Percentiles rank a stretch among this genome's conserved stretches.
Conservation (phyloP, 2,888 invertebrate genomes). For the Ctena decussata region DNA sequence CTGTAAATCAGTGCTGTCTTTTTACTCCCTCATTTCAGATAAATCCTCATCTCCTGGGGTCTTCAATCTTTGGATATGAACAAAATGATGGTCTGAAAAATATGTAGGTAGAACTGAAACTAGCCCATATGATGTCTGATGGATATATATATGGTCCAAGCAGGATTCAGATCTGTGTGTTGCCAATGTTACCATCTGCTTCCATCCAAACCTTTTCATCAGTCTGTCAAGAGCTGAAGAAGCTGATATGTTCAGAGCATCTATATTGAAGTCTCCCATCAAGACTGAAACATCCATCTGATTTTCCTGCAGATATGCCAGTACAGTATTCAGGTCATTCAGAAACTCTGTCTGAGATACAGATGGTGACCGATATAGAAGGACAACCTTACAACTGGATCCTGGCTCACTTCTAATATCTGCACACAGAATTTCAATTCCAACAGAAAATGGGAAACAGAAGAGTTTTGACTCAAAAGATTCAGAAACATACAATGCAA, state of each 20-base stretch:
- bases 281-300: neutral
- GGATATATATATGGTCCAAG: constrained; percentile 20
- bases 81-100: constrained; percentile 28
- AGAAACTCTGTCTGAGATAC: neutral
- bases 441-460: neutral
- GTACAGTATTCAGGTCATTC: neutral
- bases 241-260: neutral
- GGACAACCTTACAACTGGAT: neutral
- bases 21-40: no score
- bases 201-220: neutral
- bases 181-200: neutral
- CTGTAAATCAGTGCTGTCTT: no score
- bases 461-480: neutral
- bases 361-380: constrained; percentile 29
- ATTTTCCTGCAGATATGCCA: neutral
- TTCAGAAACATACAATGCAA: constrained; percentile 25
- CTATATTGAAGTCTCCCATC: constrained; percentile 26
- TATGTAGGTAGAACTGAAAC: constrained; percentile 23
- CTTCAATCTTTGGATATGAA: no score
- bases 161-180: constrained; percentile 20
- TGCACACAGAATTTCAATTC: constrained; percentile 24
- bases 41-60: no score
- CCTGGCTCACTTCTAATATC: neutral
- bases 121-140: neutral
- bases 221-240: neutral